Base-by-base conservation (phyloP, 2,113 vertebrate species). In the Himantopus leucocephalus region DNA sequence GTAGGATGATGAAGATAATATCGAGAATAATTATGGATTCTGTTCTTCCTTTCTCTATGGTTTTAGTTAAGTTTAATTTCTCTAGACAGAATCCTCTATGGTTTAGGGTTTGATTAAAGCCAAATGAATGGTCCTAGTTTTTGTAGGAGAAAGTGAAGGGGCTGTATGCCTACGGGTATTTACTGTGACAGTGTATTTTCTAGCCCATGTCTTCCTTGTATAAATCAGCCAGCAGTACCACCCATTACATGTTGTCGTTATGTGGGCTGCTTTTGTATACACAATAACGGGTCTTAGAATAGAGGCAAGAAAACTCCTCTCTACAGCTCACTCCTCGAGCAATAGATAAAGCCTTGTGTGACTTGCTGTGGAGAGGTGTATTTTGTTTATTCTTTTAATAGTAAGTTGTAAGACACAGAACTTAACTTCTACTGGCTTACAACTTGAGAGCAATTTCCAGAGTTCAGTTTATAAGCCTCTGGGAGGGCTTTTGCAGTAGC, bases 201-300 rank as follows among this genome's bases (percentile, higher is more conserved):
- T 63, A 13, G 56, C 24, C 47, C 15, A 15, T 1, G 1, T 59
- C 9, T 77, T 84, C 70, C 18, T 10, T 62, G 22, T 45, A 32
- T 18, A 43, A 83, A 47, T 24, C 3, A 18, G 27, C 24, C 59
- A 87, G 27, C 41, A 66, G 35, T 1, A 8, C 30, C 62, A 63
- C 27, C 0, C 0, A 11, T 6, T 16, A 5, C 35, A 12, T 0
- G 0, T 29, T 41, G 41, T 13, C 1, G 4, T 64, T 85, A 59
- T 3, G 6, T 11, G 24, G 22, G 37, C 29, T 86, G 63, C 34
- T 74, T 73, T 91, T n/a, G 8, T 35, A 37, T 59, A 16, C 22
- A 41, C 30, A 67, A 2, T 16, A 45, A 8, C 2, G 5, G 23
- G 15, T 56, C 60, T 55, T 55, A 63, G 63, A 84, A 75, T 6